Percentiles rank a stretch among this genome's conserved stretches.
Conservation (phyloP, 2,113 vertebrate species). For the Aegithalos caudatus region DNA sequence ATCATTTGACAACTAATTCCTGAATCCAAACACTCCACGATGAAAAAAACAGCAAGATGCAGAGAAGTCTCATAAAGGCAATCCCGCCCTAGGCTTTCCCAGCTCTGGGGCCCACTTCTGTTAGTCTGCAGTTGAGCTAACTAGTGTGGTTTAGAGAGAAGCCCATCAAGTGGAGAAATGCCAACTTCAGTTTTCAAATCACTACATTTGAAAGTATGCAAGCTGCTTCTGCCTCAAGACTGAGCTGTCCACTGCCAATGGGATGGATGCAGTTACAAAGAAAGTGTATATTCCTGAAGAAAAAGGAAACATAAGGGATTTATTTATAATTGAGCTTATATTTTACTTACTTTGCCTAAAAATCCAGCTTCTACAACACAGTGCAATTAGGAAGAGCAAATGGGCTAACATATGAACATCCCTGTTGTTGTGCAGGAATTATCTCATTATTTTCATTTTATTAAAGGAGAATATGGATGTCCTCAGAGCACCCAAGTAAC, state of each 20-base stretch:
- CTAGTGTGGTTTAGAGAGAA: not conserved
- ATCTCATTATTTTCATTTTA: not conserved
- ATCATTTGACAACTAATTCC: not conserved
- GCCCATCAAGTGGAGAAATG: not conserved
- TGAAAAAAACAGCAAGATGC: not conserved
- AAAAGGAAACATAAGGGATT: not conserved
- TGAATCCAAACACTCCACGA: not conserved
- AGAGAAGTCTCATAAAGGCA: not conserved
- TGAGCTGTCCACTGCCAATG: not conserved
- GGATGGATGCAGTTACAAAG: not conserved
- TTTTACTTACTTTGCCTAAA: constrained; percentile 40
- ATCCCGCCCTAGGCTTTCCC: not conserved
- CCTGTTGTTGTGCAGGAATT: constrained; percentile 29
- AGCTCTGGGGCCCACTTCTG: not conserved
- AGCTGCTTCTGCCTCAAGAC: not conserved
- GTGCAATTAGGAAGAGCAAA: constrained; percentile 59
- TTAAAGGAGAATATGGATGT: fast-evolving
- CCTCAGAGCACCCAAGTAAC: not conserved
- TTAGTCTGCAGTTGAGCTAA: not conserved
- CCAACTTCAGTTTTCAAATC: not conserved
- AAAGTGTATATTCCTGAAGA: not conserved
- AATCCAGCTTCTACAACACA: constrained; percentile 62
- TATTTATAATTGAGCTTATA: not conserved
- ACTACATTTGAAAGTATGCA: not conserved
- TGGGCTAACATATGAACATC: constrained; percentile 52